phyloP scores from a whole-genome alignment of 2,797 vertebrate species.

The Kryptolebias ocellatus region DNA sequence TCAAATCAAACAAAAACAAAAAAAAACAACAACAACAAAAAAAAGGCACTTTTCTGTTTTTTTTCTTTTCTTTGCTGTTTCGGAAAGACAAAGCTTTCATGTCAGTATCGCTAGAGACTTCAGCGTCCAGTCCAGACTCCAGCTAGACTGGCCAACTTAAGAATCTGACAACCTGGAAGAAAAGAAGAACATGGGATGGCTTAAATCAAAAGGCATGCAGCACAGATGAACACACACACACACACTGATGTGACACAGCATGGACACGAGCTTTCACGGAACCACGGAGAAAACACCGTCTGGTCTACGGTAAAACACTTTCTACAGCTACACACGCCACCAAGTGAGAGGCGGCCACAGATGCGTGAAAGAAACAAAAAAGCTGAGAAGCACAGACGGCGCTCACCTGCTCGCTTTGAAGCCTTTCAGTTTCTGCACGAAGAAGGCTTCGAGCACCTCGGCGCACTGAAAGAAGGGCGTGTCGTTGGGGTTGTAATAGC shows the following conservation, averaged over 20 bases:
- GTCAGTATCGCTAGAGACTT: slow-evolving; percentile 82
- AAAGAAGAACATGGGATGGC: slow-evolving; percentile 89
- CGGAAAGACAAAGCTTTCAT: slow-evolving; percentile 65
- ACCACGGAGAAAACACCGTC: neutral
- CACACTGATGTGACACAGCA: slow-evolving; percentile 10
- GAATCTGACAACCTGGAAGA: slow-evolving; percentile 97
- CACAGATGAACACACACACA: slow-evolving; percentile 64
- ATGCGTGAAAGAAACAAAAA: neutral
- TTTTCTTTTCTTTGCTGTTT: slow-evolving; percentile 70
- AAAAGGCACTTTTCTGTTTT: slow-evolving; percentile 50
- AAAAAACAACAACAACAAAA: neutral
- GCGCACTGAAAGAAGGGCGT: slow-evolving; percentile 98
- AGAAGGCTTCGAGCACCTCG: slow-evolving; percentile 96
- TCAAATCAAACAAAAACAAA: slow-evolving; percentile 6
- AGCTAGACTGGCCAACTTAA: slow-evolving; percentile 91
- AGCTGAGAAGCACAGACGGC: neutral
- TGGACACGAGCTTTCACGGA: slow-evolving; percentile 1
- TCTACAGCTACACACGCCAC: slow-evolving; percentile 44
- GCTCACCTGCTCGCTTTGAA: slow-evolving; percentile 96
- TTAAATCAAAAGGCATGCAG: slow-evolving; percentile 85
- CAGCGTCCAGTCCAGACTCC: slow-evolving; percentile 92
- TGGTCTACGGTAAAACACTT: slow-evolving; percentile 12
- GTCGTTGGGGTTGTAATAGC: slow-evolving; percentile 99
- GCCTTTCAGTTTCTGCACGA: slow-evolving; percentile 99
- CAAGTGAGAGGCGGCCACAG: slow-evolving; percentile 15